A percentile compares a stretch with the other conserved stretches of the same genome.
Conservation (phyloP, 1,140 invertebrate genomes). For the Chionoecetes opilio region DNA sequence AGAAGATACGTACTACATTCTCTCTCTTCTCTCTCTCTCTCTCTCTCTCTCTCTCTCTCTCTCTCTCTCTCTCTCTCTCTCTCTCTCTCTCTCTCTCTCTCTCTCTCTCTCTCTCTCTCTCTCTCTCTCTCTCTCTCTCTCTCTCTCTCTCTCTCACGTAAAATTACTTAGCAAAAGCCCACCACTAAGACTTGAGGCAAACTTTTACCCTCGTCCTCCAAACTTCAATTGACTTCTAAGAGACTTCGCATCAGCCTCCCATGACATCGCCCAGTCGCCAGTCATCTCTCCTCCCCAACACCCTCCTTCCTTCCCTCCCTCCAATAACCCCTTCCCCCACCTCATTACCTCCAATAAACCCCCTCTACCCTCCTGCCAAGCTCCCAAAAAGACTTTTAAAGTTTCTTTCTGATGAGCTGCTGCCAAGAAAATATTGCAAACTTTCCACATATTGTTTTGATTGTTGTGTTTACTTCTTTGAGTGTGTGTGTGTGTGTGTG, state of each 20-base stretch:
- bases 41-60: constrained; percentile 27
- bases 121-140: constrained; percentile 27
- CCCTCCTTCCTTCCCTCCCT: neutral
- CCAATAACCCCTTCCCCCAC: neutral
- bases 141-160: constrained; percentile 13
- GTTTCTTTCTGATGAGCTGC: neutral
- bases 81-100: constrained; percentile 27
- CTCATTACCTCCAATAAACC: neutral
- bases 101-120: constrained; percentile 27
- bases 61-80: neutral
- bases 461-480: constrained; percentile 10
- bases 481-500: no score
- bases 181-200: constrained; percentile 6
- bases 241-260: neutral
- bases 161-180: constrained; percentile 29
- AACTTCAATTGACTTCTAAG: neutral
- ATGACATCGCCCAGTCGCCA: neutral
- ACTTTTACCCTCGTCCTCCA: neutral
- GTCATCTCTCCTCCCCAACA: neutral
- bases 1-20: no score
- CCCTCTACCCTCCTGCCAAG: neutral
- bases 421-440: neutral
- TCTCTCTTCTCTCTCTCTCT: constrained; percentile 2
- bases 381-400: neutral
- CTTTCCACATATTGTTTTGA: constrained; percentile 30